Percentiles rank a stretch among this genome's conserved stretches.
phyloP scores from a whole-genome alignment of 64 coral and sea anemone species.

The Actinia equina region DNA sequence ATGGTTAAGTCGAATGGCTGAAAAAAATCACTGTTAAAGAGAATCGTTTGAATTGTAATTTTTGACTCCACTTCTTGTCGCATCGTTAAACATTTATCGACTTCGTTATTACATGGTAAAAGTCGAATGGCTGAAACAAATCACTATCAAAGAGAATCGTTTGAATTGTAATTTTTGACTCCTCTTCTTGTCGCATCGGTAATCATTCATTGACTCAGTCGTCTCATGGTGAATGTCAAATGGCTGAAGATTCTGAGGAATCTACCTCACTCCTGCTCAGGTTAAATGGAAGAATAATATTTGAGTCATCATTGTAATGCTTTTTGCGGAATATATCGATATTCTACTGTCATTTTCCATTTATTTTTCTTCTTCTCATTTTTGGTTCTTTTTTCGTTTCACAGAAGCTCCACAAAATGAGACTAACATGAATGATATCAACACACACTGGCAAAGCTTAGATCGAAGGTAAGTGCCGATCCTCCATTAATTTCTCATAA shows the following conservation, averaged over 20 bases:
- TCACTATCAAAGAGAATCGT: background rate
- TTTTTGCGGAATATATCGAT: background rate
- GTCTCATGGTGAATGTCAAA: no score
- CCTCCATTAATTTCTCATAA: background rate
- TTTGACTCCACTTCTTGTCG: no score
- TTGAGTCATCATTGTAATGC: background rate
- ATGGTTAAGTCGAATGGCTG: no score
- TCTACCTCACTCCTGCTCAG: background rate
- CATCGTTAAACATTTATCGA: no score
- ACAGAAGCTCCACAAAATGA: conserved; percentile 76
- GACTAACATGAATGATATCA: conserved; percentile 88
- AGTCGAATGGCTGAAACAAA: background rate
- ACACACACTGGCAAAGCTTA: conserved; percentile 91
- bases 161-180: background rate
- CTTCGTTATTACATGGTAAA: background rate
- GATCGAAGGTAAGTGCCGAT: conserved; percentile 60
- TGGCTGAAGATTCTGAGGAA: background rate
- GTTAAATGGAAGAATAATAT: background rate
- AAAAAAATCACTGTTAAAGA: background rate
- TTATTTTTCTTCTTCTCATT: background rate
- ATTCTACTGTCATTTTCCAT: background rate
- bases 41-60: background rate
- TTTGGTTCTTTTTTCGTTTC: background rate
- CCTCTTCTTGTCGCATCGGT: no score
- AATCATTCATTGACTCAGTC: background rate